These are phyloP conservation scores for Notarius quadriscutis DNA, from an alignment of 2,113 vertebrate genomes.

Conservation along the genomic window DNA sequence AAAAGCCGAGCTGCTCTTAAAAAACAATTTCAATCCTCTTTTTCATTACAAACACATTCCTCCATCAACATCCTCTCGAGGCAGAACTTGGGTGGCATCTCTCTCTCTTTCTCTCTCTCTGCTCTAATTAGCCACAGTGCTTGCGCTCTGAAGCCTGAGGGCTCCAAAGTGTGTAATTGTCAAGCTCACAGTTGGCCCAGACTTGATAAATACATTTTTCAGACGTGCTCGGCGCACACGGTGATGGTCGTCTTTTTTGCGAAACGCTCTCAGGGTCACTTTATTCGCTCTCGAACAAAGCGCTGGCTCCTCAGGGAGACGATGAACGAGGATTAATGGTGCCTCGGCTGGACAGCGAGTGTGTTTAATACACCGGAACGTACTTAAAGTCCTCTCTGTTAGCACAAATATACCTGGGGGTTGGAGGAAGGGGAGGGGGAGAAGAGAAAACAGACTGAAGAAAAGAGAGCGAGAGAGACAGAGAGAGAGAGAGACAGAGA, in stretches of 20 bases:
- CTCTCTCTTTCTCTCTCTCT: slow-evolving; percentile 3
- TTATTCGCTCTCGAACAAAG: slow-evolving; percentile 54
- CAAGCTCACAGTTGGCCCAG: slow-evolving; percentile 23
- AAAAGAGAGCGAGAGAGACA: background rate
- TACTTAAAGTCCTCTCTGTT: slow-evolving; percentile 26
- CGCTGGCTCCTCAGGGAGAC: slow-evolving; percentile 34
- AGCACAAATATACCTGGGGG: slow-evolving; percentile 14
- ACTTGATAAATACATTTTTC: slow-evolving; percentile 38
- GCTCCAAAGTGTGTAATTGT: slow-evolving; percentile 34
- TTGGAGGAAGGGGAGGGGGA: background rate
- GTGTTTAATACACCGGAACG: slow-evolving; percentile 43
- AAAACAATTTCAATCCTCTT: slow-evolving; percentile 6
- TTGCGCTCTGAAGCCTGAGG: slow-evolving; percentile 28
- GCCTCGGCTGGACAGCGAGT: slow-evolving; percentile 54
- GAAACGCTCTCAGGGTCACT: slow-evolving; percentile 55
- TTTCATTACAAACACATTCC: slow-evolving; percentile 20
- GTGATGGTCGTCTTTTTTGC: slow-evolving; percentile 23
- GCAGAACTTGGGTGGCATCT: slow-evolving; percentile 24
- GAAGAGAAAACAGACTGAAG: background rate
- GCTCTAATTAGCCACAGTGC: slow-evolving; percentile 35
- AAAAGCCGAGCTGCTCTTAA: background rate
- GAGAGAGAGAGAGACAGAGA: background rate
- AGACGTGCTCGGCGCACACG: background rate
- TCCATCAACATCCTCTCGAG: slow-evolving; percentile 35
- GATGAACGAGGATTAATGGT: slow-evolving; percentile 63